Evolutionary conservation across 1,140 invertebrate genomes (phyloP), one percentile per base, ranked within the genome.

Genomic region (Aphelenchoides besseyi): DNA sequence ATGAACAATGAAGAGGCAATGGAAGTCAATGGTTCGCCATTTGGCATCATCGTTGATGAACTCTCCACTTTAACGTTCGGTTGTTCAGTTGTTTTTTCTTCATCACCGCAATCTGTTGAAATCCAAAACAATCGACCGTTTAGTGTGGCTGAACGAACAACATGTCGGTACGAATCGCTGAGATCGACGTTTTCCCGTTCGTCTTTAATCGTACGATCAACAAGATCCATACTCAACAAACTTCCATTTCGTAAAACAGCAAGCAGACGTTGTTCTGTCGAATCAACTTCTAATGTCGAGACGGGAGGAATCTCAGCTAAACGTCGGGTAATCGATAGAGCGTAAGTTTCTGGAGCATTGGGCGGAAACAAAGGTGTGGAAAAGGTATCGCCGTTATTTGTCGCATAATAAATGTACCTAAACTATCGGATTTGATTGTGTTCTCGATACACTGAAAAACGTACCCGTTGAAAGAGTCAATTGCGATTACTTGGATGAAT

Each of bases 121-220:
- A 74, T 72, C 78, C 78, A 79, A 35, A 82, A 79, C n/a, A 82
- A 48, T 0, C 77, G 67, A 37, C 73, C 70, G 8, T 74, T 57
- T 48, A 52, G 55, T 8, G 68, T 55, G n/a, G 66, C 23, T 3
- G 73, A 71, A 3, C 70, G 75, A 2, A 70, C 48, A 2, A 79
- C 79, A 12, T 48, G 62, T 30, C 69, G 55, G 52, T 79, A 83
- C 8, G 52, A 29, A 37, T 76, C 78, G 28, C 18, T 53, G 30
- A 76, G 32, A 16, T 69, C 70, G 18, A 69, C 64, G 0, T 23
- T 37, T 0, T 69, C 76, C n/a, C 76, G 79, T 62, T 81, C 74
- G 48, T 78, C 74, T 9, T 35, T 16, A 8, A 80, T 66, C 26
- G n/a, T 48, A 5, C 69, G 23, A 64, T 78, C 63, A 2, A 78